Evolutionary conservation across 2,113 vertebrate genomes (phyloP).

Genomic region (Pycnonotus jocosus): DNA sequence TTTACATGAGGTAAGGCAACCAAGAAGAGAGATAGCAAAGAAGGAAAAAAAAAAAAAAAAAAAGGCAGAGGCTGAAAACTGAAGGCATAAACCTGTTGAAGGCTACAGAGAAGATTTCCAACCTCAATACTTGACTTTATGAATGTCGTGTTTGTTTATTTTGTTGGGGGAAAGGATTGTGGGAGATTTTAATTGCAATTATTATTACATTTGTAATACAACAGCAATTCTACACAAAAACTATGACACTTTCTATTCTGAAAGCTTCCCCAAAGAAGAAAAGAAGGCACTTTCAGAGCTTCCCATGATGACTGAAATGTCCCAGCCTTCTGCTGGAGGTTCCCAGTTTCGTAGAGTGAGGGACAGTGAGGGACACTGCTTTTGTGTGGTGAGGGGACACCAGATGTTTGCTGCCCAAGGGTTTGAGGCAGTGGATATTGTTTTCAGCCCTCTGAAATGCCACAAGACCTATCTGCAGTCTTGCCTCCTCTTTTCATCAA

Average conservation of each 20-base stretch:
- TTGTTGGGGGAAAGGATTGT: not conserved
- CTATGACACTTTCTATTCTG: not conserved
- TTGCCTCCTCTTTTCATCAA: not conserved
- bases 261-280: not conserved
- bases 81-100: not conserved
- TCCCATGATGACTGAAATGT: not conserved
- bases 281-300: not conserved
- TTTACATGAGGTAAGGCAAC: not conserved
- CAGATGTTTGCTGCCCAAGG: not conserved
- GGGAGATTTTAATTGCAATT: not conserved
- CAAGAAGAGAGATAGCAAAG: not conserved
- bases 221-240: not conserved
- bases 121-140: not conserved
- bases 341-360: not conserved
- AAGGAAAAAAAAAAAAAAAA: not conserved
- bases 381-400: not conserved
- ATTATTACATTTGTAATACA: not conserved
- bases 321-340: not conserved
- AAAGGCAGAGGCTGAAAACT: not conserved
- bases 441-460: not conserved
- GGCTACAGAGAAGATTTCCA: not conserved
- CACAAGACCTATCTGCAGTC: not conserved
- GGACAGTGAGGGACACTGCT: not conserved
- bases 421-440: fast-evolving
- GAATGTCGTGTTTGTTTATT: not conserved